Percentiles rank a stretch among this genome's conserved stretches.
Conservation (phyloP, 2,113 vertebrate genomes). For the Oryzias curvinotus region DNA sequence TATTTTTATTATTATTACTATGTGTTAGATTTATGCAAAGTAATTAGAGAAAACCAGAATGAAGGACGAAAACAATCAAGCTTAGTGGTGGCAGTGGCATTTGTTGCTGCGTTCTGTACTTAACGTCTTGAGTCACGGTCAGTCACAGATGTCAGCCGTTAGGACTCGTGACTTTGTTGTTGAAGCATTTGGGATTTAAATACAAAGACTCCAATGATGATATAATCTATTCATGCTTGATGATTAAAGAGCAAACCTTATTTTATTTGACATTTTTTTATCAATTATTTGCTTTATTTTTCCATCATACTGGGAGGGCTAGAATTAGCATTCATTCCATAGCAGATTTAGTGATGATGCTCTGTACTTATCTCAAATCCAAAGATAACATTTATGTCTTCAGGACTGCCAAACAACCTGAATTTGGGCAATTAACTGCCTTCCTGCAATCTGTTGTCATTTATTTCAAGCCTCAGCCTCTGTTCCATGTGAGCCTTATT, state of each 20-base stretch:
- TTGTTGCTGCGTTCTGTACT: not conserved
- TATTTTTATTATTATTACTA: not conserved
- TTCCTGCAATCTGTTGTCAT: no score
- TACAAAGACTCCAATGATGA: not conserved
- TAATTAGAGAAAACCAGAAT: not conserved
- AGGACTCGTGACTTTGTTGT: not conserved
- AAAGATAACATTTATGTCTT: no score
- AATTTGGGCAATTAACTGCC: not conserved
- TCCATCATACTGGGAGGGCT: not conserved
- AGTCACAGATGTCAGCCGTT: not conserved
- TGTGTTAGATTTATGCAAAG: not conserved
- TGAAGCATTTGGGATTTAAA: not conserved
- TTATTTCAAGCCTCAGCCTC: not conserved
- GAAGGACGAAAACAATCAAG: not conserved
- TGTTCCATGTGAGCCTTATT: not conserved
- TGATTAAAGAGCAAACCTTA: no score
- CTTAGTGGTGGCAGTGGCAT: not conserved
- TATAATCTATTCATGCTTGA: not conserved
- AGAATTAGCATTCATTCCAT: no score
- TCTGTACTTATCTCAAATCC: no score
- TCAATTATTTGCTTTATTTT: not conserved
- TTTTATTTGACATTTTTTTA: not conserved
- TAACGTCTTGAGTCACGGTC: not conserved
- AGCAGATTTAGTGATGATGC: no score
- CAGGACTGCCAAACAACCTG: not conserved